Conservation (phyloP, 2,888 invertebrate species). For the Electrophaes corylata region DNA sequence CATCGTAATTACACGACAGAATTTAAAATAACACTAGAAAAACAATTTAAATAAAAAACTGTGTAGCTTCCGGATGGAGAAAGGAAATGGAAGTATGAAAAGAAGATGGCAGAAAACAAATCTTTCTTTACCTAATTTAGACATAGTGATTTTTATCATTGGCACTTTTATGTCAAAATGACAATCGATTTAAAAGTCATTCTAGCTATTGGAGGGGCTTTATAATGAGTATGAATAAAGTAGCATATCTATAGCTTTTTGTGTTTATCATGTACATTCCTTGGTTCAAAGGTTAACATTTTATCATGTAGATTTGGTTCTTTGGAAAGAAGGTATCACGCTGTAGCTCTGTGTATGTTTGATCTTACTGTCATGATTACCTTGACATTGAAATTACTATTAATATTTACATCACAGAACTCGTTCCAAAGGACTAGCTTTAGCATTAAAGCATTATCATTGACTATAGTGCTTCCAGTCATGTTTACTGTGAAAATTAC, state of each 20-base stretch:
- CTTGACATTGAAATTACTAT: conserved; percentile 23
- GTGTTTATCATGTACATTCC: conserved; percentile 1
- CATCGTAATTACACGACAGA: too few species aligned
- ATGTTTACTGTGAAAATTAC: conserved; percentile 25
- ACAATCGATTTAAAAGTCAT: not conserved
- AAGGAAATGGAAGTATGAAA: too few species aligned
- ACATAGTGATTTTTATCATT: not conserved
- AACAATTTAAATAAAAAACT: too few species aligned
- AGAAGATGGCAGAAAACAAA: too few species aligned
- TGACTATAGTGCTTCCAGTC: conserved; percentile 16
- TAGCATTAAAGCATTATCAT: conserved; percentile 13
- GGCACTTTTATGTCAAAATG: not conserved
- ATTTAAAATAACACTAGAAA: too few species aligned
- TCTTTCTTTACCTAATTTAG: not conserved
- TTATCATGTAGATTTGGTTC: not conserved
- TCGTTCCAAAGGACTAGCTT: conserved; percentile 11
- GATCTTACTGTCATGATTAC: conserved; percentile 1
- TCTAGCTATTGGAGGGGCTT: not conserved
- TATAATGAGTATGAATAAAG: not conserved
- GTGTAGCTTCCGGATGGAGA: too few species aligned
- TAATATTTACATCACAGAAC: conserved; percentile 12
- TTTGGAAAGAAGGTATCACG: not conserved
- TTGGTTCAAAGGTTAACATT: not conserved
- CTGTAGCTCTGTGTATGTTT: not conserved
- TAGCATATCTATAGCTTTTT: not conserved